These are phyloP conservation scores for Agapornis canus DNA, from an alignment of 2,797 vertebrate species.

Conservation along the genomic window DNA sequence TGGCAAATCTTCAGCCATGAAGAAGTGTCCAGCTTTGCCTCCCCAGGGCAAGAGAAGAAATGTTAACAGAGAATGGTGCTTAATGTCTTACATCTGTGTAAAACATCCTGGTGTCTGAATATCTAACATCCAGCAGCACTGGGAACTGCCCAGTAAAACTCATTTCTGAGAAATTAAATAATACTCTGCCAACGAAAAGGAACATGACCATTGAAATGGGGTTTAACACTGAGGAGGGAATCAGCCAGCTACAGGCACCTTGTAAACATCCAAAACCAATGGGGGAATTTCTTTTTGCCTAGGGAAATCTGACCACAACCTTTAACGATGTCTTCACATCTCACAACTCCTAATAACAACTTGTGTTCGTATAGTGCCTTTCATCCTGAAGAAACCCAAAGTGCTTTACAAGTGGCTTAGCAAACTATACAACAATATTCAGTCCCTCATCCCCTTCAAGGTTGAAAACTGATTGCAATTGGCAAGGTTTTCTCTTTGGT, in stretches of 20 bases:
- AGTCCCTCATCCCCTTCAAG: not conserved
- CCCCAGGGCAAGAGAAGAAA: not conserved
- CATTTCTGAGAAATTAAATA: not conserved
- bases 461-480: not conserved
- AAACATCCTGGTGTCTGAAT: not conserved
- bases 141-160: not conserved
- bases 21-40: not conserved
- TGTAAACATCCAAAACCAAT: constrained; percentile 8
- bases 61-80: not conserved
- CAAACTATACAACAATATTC: not conserved
- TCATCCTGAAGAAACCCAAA: not conserved
- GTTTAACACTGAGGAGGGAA: not conserved
- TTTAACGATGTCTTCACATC: constrained; percentile 28
- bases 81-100: not conserved
- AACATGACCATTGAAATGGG: not conserved
- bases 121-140: not conserved
- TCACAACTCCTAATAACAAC: constrained; percentile 23
- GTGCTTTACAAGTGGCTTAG: constrained; percentile 20
- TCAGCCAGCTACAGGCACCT: not conserved
- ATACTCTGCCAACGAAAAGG: not conserved
- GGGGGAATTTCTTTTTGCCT: not conserved
- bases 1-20: not conserved
- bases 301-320: constrained; percentile 12
- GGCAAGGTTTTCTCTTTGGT: not conserved
- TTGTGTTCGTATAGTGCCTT: not conserved